Evolutionary conservation across 2,113 vertebrate species (phyloP), one percentile per base, ranked within the genome.

Genomic region (Hepsetus odoe): DNA sequence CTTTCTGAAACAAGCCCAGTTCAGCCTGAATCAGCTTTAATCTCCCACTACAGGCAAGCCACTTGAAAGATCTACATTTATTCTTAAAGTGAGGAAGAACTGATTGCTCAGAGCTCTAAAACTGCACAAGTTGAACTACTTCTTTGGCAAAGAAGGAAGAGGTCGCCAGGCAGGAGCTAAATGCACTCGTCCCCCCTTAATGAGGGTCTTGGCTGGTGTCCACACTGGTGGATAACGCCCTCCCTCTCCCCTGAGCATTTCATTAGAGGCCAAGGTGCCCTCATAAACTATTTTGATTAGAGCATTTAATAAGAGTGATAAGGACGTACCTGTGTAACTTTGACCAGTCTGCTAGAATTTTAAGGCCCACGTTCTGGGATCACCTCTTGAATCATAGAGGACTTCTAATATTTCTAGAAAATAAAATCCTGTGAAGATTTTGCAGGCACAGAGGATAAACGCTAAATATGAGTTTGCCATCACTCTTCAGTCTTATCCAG

Each of bases 151-250:
- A 40, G 61, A 76, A 35, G 30, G 40, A 66, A 53, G 22, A n/a
- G 4, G 3, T 67, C 30, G 62, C 62, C 62, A 53, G 24, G 32
- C 4, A 7, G 14, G 42, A 32, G 10, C 46, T 76, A 55, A 55
- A 66, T 67, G 62, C 51, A 30, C 10, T 66, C 40, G 22, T 76
- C 53, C 24, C 56, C 11, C 62, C 33, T 55, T 67, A 76, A 67
- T 55, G 62, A 76, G 49, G 74, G 62, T 55, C 46, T 67, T 76
- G 74, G 74, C 62, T 4, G 18, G 24, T 67, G 62, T 76, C 74
- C 74, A 76, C 18, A 26, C n/a, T 28, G 61, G 61, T 53, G 32
- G 30, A 75, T 30, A n/a, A 22, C 64, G 44, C 35, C 73, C 46
- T 65, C 61, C 8, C 16, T 75, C 46, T 67, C 62, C 33, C 55